phyloP scores from a whole-genome alignment of 2,797 vertebrate species.

The Sternotherus odoratus region DNA sequence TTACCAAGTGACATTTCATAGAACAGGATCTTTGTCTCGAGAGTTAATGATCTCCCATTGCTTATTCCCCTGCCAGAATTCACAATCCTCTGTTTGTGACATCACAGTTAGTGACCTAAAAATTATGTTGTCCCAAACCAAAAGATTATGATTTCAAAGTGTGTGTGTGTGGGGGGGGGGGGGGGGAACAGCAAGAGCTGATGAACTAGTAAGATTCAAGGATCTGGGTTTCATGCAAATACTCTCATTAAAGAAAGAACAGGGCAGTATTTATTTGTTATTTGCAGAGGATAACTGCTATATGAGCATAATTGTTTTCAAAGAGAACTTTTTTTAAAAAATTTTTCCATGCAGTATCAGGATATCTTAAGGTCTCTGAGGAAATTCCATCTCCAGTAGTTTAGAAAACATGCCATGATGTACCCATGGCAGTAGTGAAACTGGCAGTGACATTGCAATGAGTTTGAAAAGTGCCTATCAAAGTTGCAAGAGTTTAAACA shows the following conservation, averaged over 20 bases:
- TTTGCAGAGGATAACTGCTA: neutral
- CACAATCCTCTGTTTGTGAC: slow-evolving; percentile 29
- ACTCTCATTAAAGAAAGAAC: slow-evolving; percentile 21
- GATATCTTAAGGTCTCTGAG: rapidly evolving
- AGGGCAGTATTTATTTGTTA: neutral
- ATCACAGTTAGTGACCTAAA: slow-evolving; percentile 6
- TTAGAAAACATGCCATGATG: neutral
- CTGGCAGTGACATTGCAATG: rapidly evolving
- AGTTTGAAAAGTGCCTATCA: slow-evolving; percentile 5
- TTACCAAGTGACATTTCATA: neutral
- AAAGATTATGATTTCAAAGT: neutral
- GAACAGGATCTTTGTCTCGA: neutral
- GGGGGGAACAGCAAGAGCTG: neutral
- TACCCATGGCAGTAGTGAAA: neutral
- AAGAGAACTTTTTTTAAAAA: rapidly evolving
- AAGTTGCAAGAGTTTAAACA: neutral
- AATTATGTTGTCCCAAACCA: neutral
- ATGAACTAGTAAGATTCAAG: slow-evolving; percentile 6
- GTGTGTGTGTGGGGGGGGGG: rapidly evolving
- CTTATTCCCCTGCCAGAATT: neutral
- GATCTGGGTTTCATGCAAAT: slow-evolving; percentile 28
- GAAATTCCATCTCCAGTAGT: rapidly evolving
- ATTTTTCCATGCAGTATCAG: neutral
- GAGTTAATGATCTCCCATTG: neutral
- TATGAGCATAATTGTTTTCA: neutral